A percentile compares a stretch with the other conserved stretches of the same genome.
Conservation (phyloP, 2,113 vertebrate genomes). For the Salminus brasiliensis region DNA sequence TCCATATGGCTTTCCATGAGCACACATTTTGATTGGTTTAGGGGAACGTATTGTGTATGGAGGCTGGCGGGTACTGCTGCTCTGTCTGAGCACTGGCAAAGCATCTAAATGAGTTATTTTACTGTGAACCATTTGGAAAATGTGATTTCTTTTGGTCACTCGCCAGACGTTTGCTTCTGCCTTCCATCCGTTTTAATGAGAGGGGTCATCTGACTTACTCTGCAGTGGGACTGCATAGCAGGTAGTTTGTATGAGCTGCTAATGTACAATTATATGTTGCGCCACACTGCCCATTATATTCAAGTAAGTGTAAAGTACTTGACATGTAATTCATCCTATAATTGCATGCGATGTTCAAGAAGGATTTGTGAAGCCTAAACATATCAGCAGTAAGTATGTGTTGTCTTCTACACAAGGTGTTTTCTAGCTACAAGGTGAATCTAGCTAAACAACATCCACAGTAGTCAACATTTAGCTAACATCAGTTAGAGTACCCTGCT, state of each 20-base stretch:
- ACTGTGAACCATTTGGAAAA: constrained; percentile 68
- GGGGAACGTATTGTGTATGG: constrained; percentile 60
- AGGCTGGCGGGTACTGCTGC: constrained; percentile 49
- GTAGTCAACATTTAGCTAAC: too few species aligned
- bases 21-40: constrained; percentile 50
- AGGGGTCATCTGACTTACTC: constrained; percentile 55
- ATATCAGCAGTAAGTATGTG: background rate
- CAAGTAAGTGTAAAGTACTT: background rate
- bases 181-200: constrained; percentile 63
- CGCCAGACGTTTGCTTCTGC: constrained; percentile 68
- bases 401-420: too few species aligned
- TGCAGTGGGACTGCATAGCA: background rate
- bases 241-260: background rate
- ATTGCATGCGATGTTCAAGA: background rate
- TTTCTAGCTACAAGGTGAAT: too few species aligned
- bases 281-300: background rate
- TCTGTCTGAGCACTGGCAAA: constrained; percentile 44
- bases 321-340: background rate
- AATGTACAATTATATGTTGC: background rate
- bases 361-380: background rate
- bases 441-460: too few species aligned
- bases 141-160: constrained; percentile 66
- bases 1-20: constrained; percentile 45
- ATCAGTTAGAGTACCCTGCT: too few species aligned
- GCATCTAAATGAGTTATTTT: constrained; percentile 64